phyloP scores from a whole-genome alignment of 2,797 vertebrate genomes.

The Hybognathus amarus region DNA sequence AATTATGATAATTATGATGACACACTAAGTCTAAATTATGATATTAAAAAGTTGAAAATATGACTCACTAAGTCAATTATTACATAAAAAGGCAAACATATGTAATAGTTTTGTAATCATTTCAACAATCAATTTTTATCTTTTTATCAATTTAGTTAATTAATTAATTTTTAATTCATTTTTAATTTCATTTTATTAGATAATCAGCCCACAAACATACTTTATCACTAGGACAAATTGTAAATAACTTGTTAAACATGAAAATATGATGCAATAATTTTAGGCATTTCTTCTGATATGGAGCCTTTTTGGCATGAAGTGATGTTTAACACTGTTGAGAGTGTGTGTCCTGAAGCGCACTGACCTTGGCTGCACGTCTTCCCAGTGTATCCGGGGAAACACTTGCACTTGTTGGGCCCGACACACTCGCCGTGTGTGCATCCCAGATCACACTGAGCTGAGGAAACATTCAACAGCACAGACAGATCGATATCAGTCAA shows the following conservation, averaged over 20 bases:
- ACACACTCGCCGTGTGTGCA: conserved; percentile 95
- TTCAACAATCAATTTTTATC: no score
- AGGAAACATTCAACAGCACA: conserved; percentile 65
- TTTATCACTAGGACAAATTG: background rate
- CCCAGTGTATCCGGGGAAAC: conserved; percentile 91
- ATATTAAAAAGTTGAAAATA: background rate
- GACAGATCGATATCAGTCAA: conserved; percentile 16
- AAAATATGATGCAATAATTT: background rate
- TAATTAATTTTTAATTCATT: background rate
- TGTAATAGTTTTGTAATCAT: background rate
- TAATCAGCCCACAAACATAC: background rate
- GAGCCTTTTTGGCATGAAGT: background rate
- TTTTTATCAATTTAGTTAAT: background rate
- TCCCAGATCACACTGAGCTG: conserved; percentile 90
- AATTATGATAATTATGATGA: background rate
- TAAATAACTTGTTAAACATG: background rate
- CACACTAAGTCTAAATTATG: background rate
- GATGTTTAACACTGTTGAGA: background rate
- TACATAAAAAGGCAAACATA: background rate
- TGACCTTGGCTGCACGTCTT: conserved; percentile 94
- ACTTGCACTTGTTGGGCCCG: conserved; percentile 93
- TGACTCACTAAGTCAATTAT: background rate
- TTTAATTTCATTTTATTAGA: background rate
- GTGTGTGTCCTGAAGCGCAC: conserved; percentile 55
- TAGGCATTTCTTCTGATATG: background rate